Base-by-base conservation (phyloP, 2,888 invertebrate genomes). In the Stenodera caucasica region DNA sequence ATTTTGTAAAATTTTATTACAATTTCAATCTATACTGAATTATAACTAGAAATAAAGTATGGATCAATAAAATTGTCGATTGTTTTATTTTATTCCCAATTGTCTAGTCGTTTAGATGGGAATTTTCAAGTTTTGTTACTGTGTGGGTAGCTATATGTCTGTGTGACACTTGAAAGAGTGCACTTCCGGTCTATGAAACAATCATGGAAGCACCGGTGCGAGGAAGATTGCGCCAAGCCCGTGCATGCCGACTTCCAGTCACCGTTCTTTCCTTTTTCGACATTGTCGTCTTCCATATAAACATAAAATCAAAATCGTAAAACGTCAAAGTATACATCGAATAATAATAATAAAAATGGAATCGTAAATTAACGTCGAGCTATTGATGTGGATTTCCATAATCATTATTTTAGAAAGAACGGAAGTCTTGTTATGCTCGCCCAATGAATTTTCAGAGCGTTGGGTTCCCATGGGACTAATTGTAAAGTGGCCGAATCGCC, bases 131-230 rank as follows among this genome's bases (percentile, higher is more conserved):
- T n/a, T n/a, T n/a, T 3, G 49, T 49, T 9, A 12, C 40, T 50
- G 33, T 32, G 4, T 35, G n/a, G n/a, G 33, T 37, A 15, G n/a
- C n/a, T n/a, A n/a, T 37, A 37, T 8, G 15, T 21, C 21, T 57
- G 66, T 74, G 77, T 75, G 76, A 76, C 76, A 77, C 72, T 76
- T 73, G 75, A 76, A 72, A 72, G 75, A 77, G 72, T 73, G 72
- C 72, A 71, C 73, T 77, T 78, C 77, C 77, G 77, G 75, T 71
- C 70, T 69, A 70, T 63, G 70, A 75, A 76, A 77, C 77, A 77
- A 77, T 77, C 72, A 76, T 69, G 61, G 67, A 68, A 67, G 71
- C 77, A 77, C 66, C 75, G 74, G 69, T 72, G 75, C 77, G 75
- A 71, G 74, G 76, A 76, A 76, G 75, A 76, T 76, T 76, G 72